Evolutionary conservation across 2,888 invertebrate species (phyloP).

Genomic region (Aphodius granarius): DNA sequence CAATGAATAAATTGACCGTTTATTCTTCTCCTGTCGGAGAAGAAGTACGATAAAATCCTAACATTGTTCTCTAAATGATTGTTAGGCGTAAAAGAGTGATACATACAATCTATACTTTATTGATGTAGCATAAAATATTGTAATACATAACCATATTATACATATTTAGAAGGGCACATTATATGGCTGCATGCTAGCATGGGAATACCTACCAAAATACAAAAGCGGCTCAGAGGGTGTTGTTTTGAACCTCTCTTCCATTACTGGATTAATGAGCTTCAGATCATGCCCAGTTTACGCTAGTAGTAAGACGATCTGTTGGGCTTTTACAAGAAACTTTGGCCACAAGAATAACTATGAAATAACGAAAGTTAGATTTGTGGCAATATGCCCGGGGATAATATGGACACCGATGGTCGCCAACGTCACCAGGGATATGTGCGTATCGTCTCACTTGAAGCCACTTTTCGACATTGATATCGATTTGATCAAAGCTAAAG

Average conservation of each 20-base stretch:
- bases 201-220: constrained; percentile 53
- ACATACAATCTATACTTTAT: no score
- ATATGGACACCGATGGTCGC: constrained; percentile 45
- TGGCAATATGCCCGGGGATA: constrained; percentile 52
- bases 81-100: no score
- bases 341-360: constrained; percentile 45
- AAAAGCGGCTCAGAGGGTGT: constrained; percentile 54
- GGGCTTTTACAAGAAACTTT: constrained; percentile 42
- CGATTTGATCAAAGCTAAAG: neutral
- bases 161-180: constrained; percentile 50
- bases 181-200: constrained; percentile 50
- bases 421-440: constrained; percentile 1
- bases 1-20: neutral
- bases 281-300: constrained; percentile 48
- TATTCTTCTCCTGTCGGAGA: neutral
- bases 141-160: no score
- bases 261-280: constrained; percentile 47
- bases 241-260: constrained; percentile 56
- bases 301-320: constrained; percentile 49
- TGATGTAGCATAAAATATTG: no score
- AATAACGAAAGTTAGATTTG: constrained; percentile 49
- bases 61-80: no score
- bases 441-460: neutral
- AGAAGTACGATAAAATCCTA: no score
- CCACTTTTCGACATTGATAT: neutral